Evolutionary conservation across 2,797 vertebrate genomes (phyloP), one percentile per base, ranked within the genome.

Genomic region (Tiaroga cobitis): DNA sequence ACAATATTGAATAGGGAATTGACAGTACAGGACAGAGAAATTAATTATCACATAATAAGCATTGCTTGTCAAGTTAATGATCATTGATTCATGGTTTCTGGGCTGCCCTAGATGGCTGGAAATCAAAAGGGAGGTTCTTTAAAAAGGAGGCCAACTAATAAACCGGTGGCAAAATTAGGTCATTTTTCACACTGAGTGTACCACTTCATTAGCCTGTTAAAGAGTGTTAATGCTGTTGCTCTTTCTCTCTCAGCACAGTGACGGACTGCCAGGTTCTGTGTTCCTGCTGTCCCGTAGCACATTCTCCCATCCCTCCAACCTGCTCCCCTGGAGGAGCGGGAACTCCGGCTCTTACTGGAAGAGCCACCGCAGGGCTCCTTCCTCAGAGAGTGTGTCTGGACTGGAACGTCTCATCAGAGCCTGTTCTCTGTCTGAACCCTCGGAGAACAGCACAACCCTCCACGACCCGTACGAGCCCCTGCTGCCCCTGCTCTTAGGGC

Each of bases 281-380:
- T 96, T 96, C 87, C 89, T 95, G 34, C 93, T 98, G 70, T 95
- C 96, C 24, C 95, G 96, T 80, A 97, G 98, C 11, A 65, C 87
- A 0, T 92, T 98, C 91, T 95, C 94, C 7, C 95, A 95, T 10
- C 93, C 97, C 0, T 84, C 94, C 2, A 96, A 96, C 89, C 93
- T 97, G 86, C 95, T 97, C 11, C 97, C 97, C 3, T 98, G 97
- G 97, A 92, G 96, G 85, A 94, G 92, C 1, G 90, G 89, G 76
- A 90, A 93, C 39, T 95, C 95, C 0, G 91, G 95, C n/a, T 92
- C 95, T 0, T 94, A 95, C 59, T 94, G 91, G 56, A 97, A 95
- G 92, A 94, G 94, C 77, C 94, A 96, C 72, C 93, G 95, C 54
- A 92, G 95, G 86, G 94, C 93, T 51, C 91, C 91, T 8, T 96